Base-by-base conservation (phyloP, 2,888 invertebrate species). In the Meteorus cinctellus region DNA sequence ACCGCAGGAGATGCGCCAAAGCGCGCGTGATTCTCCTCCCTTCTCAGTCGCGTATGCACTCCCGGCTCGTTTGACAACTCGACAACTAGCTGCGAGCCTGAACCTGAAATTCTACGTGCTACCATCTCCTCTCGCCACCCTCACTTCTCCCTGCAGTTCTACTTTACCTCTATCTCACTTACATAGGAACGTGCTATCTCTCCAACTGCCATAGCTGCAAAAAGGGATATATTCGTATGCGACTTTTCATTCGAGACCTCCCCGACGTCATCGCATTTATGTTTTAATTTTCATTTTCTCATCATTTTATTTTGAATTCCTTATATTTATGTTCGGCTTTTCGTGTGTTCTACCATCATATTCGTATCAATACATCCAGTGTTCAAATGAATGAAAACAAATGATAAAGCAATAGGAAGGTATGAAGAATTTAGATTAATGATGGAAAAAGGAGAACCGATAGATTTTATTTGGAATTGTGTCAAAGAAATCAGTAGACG, bases 71-170 rank as follows among this genome's bases (percentile, higher is more conserved):
- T 83, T 81, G 84, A 79, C 81, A 83, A 83, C 84, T 82, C 82
- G 82, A 74, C 80, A 78, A 55, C 79, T 74, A 79, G 80, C 79
- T 77, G 77, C 65, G 55, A 76, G 81, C 78, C 81, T 86, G 86
- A 86, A 86, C 86, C 86, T 86, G 86, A 86, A 86, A 86, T 84
- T 83, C 81, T 82, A 80, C 78, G 83, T 19, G 55, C 55, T 19
- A 14, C 90, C 90, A 83, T 89, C 82, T 84, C 89, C 89, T 87
- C 74, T 55, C 65, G 27, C 41, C 59, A 36, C 59, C 29, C 36
- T 24, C 59, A 34, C 41, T 36, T 65, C 34, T 65, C 36, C 65
- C 31, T 12, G 4, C 41, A 41, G n/a, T 63, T 5, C 41, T 27
- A 19, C 41, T 66, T 66, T 24, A 41, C 41, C 24, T 41, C 27